These are phyloP conservation scores for Blomia tropicalis DNA, from an alignment of 2,888 invertebrate genomes.

Conservation along the genomic window DNA sequence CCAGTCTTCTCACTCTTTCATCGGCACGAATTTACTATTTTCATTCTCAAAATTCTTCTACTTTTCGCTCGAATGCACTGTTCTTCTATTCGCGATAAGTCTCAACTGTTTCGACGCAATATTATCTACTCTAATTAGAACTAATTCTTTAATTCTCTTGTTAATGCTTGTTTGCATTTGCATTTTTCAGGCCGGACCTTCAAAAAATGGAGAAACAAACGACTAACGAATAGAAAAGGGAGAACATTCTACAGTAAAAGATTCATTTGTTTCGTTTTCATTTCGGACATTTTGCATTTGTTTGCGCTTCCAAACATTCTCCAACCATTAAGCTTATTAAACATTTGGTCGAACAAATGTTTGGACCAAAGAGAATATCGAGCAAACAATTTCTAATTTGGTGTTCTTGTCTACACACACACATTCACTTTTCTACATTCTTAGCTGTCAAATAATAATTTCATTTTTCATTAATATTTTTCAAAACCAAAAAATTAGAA, in stretches of 20 bases:
- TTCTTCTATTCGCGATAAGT: too few species aligned
- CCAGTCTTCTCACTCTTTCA: background rate
- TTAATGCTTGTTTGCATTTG: constrained; percentile 12
- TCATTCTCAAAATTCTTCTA: too few species aligned
- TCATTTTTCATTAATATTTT: background rate
- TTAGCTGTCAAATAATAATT: background rate
- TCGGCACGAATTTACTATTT: constrained; percentile 10
- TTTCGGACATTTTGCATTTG: background rate
- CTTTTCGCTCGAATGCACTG: too few species aligned
- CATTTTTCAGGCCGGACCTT: background rate
- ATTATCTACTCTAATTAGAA: constrained; percentile 9
- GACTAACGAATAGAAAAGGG: background rate
- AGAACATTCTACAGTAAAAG: background rate
- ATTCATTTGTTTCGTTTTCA: too few species aligned
- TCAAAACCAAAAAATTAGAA: too few species aligned
- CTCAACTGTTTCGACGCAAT: too few species aligned
- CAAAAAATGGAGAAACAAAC: background rate
- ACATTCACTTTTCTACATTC: background rate
- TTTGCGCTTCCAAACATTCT: background rate
- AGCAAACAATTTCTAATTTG: background rate
- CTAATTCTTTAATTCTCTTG: constrained; percentile 12
- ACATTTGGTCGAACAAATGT: too few species aligned
- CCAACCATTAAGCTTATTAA: background rate
- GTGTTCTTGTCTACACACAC: too few species aligned
- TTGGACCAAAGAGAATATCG: too few species aligned